These are phyloP conservation scores for Chalcosyrphus nemorum DNA, from an alignment of 2,888 invertebrate species.

Conservation along the genomic window DNA sequence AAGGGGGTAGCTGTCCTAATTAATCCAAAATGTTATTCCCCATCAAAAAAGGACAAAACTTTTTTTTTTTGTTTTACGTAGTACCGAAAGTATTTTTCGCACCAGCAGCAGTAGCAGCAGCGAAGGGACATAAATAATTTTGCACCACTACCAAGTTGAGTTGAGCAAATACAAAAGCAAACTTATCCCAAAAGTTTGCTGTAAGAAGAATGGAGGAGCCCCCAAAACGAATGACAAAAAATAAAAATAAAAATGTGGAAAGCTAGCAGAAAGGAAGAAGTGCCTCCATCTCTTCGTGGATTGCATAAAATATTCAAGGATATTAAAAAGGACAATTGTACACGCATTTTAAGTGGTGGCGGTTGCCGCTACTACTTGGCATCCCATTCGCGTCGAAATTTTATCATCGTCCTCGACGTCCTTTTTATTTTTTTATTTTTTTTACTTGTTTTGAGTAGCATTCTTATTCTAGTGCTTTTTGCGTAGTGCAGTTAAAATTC, in stretches of 20 bases:
- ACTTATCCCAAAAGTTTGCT: slow-evolving; percentile 60
- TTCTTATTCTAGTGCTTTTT: slow-evolving; percentile 15
- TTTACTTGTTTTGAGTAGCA: slow-evolving; percentile 11
- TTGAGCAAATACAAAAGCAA: slow-evolving; percentile 51
- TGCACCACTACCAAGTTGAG: slow-evolving; percentile 23
- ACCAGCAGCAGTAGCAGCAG: slow-evolving; percentile 29
- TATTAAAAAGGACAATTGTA: slow-evolving; percentile 73
- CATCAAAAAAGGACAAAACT: slow-evolving; percentile 26
- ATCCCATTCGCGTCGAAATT: slow-evolving; percentile 58
- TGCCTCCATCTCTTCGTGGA: slow-evolving; percentile 7
- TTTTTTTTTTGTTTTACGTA: too few species aligned
- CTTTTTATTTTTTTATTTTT: slow-evolving; percentile 21
- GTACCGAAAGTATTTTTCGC: slow-evolving; percentile 54
- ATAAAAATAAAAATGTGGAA: slow-evolving; percentile 3
- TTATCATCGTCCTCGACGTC: slow-evolving; percentile 28
- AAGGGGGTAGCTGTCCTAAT: slow-evolving; percentile 50
- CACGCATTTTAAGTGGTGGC: slow-evolving; percentile 69
- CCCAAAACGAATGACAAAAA: slow-evolving; percentile 5
- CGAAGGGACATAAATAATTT: neutral
- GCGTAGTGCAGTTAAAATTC: slow-evolving; percentile 68
- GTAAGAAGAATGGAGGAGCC: slow-evolving; percentile 25
- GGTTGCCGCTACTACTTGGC: slow-evolving; percentile 47
- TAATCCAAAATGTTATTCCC: slow-evolving; percentile 66
- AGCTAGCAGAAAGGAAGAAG: neutral
- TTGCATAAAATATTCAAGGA: slow-evolving; percentile 68